Conservation (phyloP, 2,113 vertebrate species). For the Barbus barbus region DNA sequence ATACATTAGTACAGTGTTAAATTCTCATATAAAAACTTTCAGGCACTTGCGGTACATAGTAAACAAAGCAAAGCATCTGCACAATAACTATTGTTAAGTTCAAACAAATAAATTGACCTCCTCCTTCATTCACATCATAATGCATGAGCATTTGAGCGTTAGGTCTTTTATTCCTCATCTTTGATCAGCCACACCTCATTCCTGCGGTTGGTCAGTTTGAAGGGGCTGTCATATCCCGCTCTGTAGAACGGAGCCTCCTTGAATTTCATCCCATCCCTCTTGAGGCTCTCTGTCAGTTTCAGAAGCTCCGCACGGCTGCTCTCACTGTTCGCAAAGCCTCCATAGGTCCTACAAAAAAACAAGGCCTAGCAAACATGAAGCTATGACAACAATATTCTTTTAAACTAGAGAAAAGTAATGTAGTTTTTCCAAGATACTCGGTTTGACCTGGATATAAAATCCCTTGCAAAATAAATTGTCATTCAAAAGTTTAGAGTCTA, state of each 20-base stretch:
- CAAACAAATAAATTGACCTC: background rate
- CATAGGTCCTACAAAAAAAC: slow-evolving; percentile 69
- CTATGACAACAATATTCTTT: background rate
- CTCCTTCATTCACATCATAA: too few species aligned
- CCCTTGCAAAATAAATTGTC: background rate
- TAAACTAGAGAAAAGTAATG: background rate
- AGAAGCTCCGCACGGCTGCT: slow-evolving; percentile 77
- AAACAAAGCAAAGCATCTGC: slow-evolving; percentile 24
- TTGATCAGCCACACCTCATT: slow-evolving; percentile 81
- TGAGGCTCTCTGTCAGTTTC: slow-evolving; percentile 75
- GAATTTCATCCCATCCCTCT: slow-evolving; percentile 73
- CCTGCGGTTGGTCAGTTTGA: slow-evolving; percentile 77
- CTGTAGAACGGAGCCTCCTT: slow-evolving; percentile 78
- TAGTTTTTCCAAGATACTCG: background rate
- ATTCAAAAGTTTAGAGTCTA: too few species aligned
- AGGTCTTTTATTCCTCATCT: slow-evolving; percentile 45
- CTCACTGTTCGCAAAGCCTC: slow-evolving; percentile 74
- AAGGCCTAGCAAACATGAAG: slow-evolving; percentile 17
- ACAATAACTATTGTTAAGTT: background rate
- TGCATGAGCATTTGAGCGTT: background rate
- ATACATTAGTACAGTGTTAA: background rate
- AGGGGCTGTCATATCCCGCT: slow-evolving; percentile 78
- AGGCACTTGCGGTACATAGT: slow-evolving; percentile 21
- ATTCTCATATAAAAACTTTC: background rate
- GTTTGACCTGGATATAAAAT: background rate